These are phyloP conservation scores for Arizona elegans DNA, from an alignment of 2,113 vertebrate species.

Conservation along the genomic window DNA sequence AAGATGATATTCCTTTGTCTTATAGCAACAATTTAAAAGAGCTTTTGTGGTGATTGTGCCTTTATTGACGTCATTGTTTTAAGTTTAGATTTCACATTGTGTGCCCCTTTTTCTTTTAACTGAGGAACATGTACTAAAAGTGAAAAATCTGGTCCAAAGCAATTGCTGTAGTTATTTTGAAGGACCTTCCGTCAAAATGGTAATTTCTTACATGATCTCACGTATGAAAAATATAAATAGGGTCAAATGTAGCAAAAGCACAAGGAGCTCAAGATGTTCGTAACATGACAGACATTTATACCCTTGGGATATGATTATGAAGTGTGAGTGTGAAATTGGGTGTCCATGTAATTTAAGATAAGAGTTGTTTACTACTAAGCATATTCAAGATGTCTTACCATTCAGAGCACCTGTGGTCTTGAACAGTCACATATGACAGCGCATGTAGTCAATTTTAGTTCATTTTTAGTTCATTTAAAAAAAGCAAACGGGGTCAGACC, in stretches of 20 bases:
- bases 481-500: neutral
- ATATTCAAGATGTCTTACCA: neutral
- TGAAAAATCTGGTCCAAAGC: neutral
- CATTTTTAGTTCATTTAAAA: neutral
- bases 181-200: neutral
- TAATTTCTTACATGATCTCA: neutral
- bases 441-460: neutral
- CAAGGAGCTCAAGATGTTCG: neutral
- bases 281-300: neutral
- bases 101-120: neutral
- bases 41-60: neutral
- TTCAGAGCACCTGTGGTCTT: neutral
- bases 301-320: neutral
- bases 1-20: slow-evolving; percentile 46
- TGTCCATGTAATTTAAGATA: neutral
- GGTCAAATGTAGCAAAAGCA: neutral
- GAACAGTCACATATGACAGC: neutral
- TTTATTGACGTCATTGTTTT: neutral
- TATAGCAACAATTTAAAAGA: neutral
- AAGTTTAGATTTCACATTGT: neutral
- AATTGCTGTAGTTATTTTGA: neutral
- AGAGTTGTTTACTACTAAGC: neutral
- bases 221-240: neutral
- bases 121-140: neutral
- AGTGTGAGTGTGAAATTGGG: neutral